These are phyloP conservation scores for Elaeidobius kamerunicus DNA, from an alignment of 2,888 invertebrate species.

Conservation along the genomic window DNA sequence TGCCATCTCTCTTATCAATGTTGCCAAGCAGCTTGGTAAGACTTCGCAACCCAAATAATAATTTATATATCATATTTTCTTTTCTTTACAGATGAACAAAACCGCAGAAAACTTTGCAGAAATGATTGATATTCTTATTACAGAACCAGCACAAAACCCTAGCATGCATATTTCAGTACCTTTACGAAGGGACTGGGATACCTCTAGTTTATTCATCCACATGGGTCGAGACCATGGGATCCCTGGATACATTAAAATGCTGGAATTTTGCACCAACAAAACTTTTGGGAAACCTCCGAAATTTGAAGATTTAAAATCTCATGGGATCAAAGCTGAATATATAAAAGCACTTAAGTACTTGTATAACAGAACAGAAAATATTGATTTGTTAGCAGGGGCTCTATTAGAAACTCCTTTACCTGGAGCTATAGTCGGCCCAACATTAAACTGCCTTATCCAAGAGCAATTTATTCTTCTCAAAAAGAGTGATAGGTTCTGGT, in stretches of 20 bases:
- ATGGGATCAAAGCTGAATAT: constrained; percentile 57
- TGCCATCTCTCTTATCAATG: constrained; percentile 74
- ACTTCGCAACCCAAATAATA: too few species aligned
- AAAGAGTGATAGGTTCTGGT: constrained; percentile 91
- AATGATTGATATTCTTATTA: constrained; percentile 61
- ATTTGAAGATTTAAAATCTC: constrained; percentile 55
- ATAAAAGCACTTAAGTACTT: constrained; percentile 64
- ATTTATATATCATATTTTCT: background rate
- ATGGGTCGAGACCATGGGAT: constrained; percentile 78
- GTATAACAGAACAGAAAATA: constrained; percentile 70
- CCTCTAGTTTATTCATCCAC: constrained; percentile 57
- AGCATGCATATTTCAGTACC: constrained; percentile 54
- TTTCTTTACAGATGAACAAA: constrained; percentile 53
- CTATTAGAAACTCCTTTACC: constrained; percentile 74
- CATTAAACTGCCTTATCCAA: constrained; percentile 82
- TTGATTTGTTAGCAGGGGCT: constrained; percentile 83
- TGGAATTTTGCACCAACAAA: constrained; percentile 61
- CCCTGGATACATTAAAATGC: constrained; percentile 66
- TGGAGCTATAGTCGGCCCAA: constrained; percentile 80
- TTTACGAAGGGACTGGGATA: constrained; percentile 48
- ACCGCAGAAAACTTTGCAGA: constrained; percentile 51
- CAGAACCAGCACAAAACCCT: constrained; percentile 61
- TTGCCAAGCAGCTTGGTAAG: constrained; percentile 66
- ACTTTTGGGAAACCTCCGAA: constrained; percentile 36
- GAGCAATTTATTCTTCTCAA: constrained; percentile 79